Conservation (phyloP, 1,140 invertebrate species). For the Leptonema lineaticorne region DNA sequence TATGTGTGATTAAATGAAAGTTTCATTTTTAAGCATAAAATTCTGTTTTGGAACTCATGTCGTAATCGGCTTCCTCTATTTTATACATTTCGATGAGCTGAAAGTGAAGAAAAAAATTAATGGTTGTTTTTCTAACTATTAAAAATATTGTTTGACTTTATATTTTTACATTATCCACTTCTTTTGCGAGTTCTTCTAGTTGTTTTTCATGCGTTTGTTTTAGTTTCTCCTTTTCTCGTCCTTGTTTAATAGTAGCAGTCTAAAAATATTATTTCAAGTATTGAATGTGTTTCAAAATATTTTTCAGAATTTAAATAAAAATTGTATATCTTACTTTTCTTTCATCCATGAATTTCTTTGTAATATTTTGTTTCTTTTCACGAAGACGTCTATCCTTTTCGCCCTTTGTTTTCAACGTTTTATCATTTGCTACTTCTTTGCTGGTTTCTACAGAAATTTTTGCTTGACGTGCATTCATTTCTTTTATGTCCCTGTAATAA, state of each 20-base stretch:
- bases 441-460: constrained; percentile 96
- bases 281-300: constrained; percentile 4
- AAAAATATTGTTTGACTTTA: neutral
- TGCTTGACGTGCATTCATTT: constrained; percentile 93
- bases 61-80: constrained; percentile 90
- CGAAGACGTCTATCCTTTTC: constrained; percentile 91
- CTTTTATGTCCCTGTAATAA: constrained; percentile 82
- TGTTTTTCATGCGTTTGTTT: constrained; percentile 92
- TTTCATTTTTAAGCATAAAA: constrained; percentile 83
- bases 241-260: constrained; percentile 83
- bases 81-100: constrained; percentile 94
- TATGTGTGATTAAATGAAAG: no score
- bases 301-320: neutral
- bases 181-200: constrained; percentile 84
- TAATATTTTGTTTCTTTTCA: constrained; percentile 98
- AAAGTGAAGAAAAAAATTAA: constrained; percentile 45
- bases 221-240: constrained; percentile 90
- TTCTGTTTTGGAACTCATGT: constrained; percentile 85
- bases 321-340: constrained; percentile 63
- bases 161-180: constrained; percentile 81
- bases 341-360: constrained; percentile 98
- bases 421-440: constrained; percentile 93
- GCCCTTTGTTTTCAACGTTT: constrained; percentile 94
- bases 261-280: constrained; percentile 45
- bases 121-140: neutral